Evolutionary conservation across 2,888 invertebrate genomes (phyloP).

Genomic region (Lamellibrachia columna): DNA sequence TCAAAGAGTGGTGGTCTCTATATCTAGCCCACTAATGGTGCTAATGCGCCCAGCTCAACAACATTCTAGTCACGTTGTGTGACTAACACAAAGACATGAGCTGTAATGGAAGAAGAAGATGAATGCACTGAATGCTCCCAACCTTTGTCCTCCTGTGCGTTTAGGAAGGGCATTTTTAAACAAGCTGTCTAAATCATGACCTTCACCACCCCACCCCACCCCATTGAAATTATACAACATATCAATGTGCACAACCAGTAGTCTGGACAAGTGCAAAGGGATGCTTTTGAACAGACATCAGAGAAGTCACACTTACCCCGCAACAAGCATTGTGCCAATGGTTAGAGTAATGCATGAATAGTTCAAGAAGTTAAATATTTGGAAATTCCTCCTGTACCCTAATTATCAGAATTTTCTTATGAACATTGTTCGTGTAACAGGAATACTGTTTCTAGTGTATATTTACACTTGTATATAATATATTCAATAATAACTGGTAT

Average conservation of each 20-base stretch:
- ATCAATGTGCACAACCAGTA: not conserved
- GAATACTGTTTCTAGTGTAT: not conserved
- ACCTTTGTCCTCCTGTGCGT: not conserved
- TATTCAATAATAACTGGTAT: no score
- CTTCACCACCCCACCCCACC: not conserved
- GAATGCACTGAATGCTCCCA: not conserved
- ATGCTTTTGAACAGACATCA: no score
- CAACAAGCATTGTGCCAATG: not conserved
- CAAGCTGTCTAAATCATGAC: not conserved
- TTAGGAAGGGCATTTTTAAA: slow-evolving; percentile 8
- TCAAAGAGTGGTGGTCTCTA: no score
- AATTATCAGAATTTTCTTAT: not conserved
- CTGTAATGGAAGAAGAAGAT: not conserved
- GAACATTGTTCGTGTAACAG: not conserved
- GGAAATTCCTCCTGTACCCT: not conserved
- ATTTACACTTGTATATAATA: no score
- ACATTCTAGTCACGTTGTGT: no score
- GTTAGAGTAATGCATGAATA: not conserved
- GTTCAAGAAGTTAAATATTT: not conserved
- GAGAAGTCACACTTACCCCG: no score
- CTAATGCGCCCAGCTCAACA: no score
- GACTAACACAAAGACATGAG: not conserved
- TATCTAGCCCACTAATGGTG: no score
- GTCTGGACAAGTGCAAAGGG: not conserved
- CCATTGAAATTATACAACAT: not conserved